Evolutionary conservation across 2,113 vertebrate genomes (phyloP).

Genomic region (Sporophila hypoxantha): DNA sequence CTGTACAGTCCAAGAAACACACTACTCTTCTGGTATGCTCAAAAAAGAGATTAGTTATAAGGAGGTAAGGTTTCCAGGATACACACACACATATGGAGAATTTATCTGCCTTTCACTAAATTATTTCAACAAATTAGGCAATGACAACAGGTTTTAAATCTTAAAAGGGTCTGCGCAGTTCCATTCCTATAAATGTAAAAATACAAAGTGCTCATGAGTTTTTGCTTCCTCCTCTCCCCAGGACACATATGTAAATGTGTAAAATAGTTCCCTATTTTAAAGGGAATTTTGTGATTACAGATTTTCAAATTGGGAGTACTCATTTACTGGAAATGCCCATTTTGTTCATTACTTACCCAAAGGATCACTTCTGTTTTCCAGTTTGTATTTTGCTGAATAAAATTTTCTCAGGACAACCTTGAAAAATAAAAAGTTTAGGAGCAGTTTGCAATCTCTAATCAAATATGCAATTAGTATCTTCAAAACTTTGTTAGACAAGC

Average conservation of each 20-base stretch:
- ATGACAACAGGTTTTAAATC: background rate
- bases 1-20: background rate
- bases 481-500: background rate
- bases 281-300: background rate
- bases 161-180: background rate
- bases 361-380: background rate
- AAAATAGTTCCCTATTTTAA: background rate
- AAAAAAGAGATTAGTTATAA: background rate
- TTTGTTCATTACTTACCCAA: slow-evolving; percentile 38
- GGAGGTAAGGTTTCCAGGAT: background rate
- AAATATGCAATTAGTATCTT: background rate
- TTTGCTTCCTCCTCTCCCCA: background rate
- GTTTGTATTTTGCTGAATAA: background rate
- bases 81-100: background rate
- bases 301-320: background rate
- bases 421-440: slow-evolving; percentile 11
- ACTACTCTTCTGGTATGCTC: background rate
- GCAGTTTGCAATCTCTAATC: background rate
- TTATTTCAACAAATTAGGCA: background rate
- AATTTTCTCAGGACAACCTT: slow-evolving; percentile 37
- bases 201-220: background rate
- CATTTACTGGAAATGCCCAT: background rate
- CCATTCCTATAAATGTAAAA: background rate
- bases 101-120: background rate
- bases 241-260: background rate